Conservation (phyloP, 1,140 invertebrate species). For the Pseudomyrmex dendroicus region DNA sequence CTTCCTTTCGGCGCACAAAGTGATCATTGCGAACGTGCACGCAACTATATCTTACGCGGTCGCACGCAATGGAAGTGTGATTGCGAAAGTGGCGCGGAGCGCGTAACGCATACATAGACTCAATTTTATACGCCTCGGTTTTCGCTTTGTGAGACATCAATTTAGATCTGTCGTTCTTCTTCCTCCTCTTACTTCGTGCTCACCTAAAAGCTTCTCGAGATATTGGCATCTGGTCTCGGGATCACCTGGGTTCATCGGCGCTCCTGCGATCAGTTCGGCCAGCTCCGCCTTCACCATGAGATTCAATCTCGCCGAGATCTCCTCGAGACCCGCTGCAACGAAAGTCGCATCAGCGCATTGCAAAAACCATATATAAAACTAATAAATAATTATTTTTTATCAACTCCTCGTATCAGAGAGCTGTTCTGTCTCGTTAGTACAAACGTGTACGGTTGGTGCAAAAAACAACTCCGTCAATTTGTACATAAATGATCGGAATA, state of each 20-base stretch:
- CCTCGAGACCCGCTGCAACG: slow-evolving; percentile 78
- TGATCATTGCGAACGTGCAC: slow-evolving; percentile 59
- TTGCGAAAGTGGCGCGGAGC: slow-evolving; percentile 41
- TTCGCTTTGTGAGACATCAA: not conserved
- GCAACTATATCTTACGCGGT: slow-evolving; percentile 56
- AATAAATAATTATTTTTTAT: too few species aligned
- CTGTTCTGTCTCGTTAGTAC: too few species aligned
- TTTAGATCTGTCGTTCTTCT: not conserved
- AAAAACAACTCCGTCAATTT: too few species aligned
- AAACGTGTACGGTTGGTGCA: too few species aligned
- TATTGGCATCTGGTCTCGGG: slow-evolving; percentile 80
- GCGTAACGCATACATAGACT: slow-evolving; percentile 10
- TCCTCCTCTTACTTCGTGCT: slow-evolving; percentile 6
- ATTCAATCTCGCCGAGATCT: slow-evolving; percentile 81
- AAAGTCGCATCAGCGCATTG: not conserved
- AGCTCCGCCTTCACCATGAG: slow-evolving; percentile 81
- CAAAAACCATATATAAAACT: too few species aligned
- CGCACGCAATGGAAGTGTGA: slow-evolving; percentile 42
- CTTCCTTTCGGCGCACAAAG: slow-evolving; percentile 52
- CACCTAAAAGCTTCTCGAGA: slow-evolving; percentile 80
- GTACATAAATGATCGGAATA: not conserved
- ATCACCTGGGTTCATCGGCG: slow-evolving; percentile 77
- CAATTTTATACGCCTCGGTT: slow-evolving; percentile 19
- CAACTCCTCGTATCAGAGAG: not conserved
- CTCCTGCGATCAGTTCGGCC: slow-evolving; percentile 77